Base-by-base conservation (phyloP, 2,797 vertebrate species). In the Margarornis squamiger region DNA sequence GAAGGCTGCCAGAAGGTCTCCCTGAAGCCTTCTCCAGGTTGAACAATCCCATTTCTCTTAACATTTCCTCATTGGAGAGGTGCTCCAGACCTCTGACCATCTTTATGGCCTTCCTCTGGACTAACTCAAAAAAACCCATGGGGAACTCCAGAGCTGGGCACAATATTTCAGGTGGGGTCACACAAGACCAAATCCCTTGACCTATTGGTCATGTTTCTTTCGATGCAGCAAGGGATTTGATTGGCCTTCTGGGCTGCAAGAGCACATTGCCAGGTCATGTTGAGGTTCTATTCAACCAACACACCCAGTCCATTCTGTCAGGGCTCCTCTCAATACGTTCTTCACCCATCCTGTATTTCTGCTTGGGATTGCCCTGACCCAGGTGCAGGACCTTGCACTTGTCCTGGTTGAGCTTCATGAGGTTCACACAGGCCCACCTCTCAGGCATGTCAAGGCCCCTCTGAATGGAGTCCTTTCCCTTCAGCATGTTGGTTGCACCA, bases 401-500 rank as follows among this genome's bases (percentile, higher is more conserved):
- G 63, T 14, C 5, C 9, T 21, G 24, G 59, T 18, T 46, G 34
- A 45, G 24, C 29, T 62, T 41, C 16, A 48, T 21, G 20, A 58
- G 45, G 16, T 39, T 59, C 38, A 3, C 46, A 30, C 5, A 39
- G 30, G 38, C 24, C 14, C 19, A 14, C 4, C 20, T 39, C n/a
- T 88, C 26, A 59, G 58, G 30, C 9, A 18, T 15, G 1, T 26
- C 66, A 46, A 67, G 8, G 14, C 66, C 19, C 20, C 30, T 45
- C 23, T n/a, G 59, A n/a, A 38, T 51, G 51, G 7, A 9, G 46
- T 46, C 24, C 14, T 29, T 88, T 59, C 39, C 12, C 24, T 80
- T 17, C 45, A 39, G 20, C 0, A 0, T 24, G 16, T 10, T 14
- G 9, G 10, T 21, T 9, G 15, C 45, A 45, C 3, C 20, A 34